phyloP scores from a whole-genome alignment of 2,113 vertebrate species.

The Festucalex cinctus region DNA sequence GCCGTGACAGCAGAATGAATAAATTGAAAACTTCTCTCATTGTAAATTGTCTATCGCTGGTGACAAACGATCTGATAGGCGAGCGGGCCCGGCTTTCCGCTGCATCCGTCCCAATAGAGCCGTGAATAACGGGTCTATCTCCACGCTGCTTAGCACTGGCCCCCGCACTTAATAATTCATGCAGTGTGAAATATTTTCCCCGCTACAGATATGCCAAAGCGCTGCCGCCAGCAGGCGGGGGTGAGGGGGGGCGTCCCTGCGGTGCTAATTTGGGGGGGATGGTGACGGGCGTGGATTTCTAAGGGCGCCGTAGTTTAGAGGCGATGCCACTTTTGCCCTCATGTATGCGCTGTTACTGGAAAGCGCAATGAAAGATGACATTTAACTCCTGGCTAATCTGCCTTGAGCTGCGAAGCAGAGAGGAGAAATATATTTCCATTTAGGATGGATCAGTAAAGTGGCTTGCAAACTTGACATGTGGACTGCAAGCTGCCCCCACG shows the following conservation, averaged over 20 bases:
- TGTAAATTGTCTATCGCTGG: conserved; percentile 76
- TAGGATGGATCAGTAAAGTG: conserved; percentile 36
- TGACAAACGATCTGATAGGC: conserved; percentile 80
- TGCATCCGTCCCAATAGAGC: conserved; percentile 71
- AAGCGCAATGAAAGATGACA: conserved; percentile 42
- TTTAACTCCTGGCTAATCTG: conserved; percentile 56
- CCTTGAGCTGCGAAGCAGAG: conserved; percentile 31
- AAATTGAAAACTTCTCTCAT: conserved; percentile 76
- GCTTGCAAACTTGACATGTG: conserved; percentile 31
- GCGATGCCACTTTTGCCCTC: conserved; percentile 50
- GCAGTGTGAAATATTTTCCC: conserved; percentile 75
- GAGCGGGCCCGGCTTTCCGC: conserved; percentile 59
- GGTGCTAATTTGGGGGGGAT: conserved; percentile 75
- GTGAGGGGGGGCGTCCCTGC: conserved; percentile 66
- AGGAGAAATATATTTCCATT: conserved; percentile 42
- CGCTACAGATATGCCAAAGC: conserved; percentile 71
- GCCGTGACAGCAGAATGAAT: conserved; percentile 78
- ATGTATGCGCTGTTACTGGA: conserved; percentile 44
- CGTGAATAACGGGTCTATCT: conserved; percentile 76
- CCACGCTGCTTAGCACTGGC: conserved; percentile 71
- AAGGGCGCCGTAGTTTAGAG: conserved; percentile 55
- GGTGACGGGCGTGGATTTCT: conserved; percentile 70
- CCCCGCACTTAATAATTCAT: conserved; percentile 76
- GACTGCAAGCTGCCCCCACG: neutral
- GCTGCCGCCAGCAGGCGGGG: conserved; percentile 65